Percentiles rank a stretch among this genome's conserved stretches.
Conservation (phyloP, 2,888 invertebrate species). For the Torymus texanus region DNA sequence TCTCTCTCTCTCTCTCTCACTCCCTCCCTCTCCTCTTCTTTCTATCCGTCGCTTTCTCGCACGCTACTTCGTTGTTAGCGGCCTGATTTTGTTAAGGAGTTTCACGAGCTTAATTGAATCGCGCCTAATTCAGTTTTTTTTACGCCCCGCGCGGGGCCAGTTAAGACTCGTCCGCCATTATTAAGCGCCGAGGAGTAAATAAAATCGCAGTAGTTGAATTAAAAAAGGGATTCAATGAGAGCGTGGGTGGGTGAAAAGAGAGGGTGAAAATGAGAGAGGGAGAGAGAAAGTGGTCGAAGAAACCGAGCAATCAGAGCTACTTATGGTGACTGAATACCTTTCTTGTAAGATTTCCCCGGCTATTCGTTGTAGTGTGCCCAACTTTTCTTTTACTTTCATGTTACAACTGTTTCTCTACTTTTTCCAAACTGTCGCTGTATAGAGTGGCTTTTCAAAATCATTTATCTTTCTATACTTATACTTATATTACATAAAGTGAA, state of each 20-base stretch:
- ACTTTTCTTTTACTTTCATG: too few species aligned
- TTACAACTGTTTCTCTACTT: too few species aligned
- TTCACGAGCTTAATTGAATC: slow-evolving; percentile 54
- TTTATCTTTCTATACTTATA: too few species aligned
- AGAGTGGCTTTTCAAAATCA: too few species aligned
- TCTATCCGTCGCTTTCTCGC: not conserved
- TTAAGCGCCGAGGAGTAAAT: slow-evolving; percentile 49
- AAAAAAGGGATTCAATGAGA: slow-evolving; percentile 36
- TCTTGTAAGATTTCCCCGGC: slow-evolving; percentile 25
- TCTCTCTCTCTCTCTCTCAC: slow-evolving; percentile 1
- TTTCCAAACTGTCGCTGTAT: too few species aligned
- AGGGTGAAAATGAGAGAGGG: too few species aligned
- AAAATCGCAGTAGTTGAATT: slow-evolving; percentile 46
- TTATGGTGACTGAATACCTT: slow-evolving; percentile 21
- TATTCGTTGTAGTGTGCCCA: not conserved
- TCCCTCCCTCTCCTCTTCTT: not conserved
- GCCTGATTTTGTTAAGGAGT: slow-evolving; percentile 55
- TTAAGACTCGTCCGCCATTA: slow-evolving; percentile 51
- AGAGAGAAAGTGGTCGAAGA: not conserved
- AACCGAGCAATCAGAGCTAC: slow-evolving; percentile 34
- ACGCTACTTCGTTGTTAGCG: slow-evolving; percentile 35
- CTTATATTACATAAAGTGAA: too few species aligned
- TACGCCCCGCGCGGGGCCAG: slow-evolving; percentile 29
- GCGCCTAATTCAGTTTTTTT: slow-evolving; percentile 54
- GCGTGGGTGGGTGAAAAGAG: too few species aligned